Evolutionary conservation across 2,888 invertebrate genomes (phyloP), one percentile per base, ranked within the genome.

Genomic region (Graphium colonna): DNA sequence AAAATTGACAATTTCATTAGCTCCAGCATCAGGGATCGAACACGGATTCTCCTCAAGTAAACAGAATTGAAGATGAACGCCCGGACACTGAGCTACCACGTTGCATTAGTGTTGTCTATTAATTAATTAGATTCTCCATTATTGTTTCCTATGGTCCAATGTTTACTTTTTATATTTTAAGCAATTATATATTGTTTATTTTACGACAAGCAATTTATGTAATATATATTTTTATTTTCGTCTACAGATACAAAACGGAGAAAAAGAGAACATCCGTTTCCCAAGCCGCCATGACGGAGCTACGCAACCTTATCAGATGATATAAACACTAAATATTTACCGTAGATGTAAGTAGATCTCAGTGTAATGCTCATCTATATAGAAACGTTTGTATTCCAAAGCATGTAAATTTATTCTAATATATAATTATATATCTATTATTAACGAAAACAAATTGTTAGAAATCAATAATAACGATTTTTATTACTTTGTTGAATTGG

Each of bases 301-400:
- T 90, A 0, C 71, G 73, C 1, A 81, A 75, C 51, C 67, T 89
- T 39, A 76, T 82, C 52, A 80, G 86, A 70, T 89, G 86, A 88
- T 79, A 62, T 57, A 55, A 49, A 16, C 9, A 10, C 3, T 28
- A 43, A 45, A 16, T 9, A 47, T 42, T 42, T 36, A 36, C n/a
- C n/a, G 13, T 36, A 12, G 36, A 12, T 36, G 10, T 9, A n/a
- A 36, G 9, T n/a, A 50, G 63, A 65, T 68, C 63, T 65, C 64
- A 59, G 16, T 54, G 28, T 57, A 63, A 68, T 62, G 58, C 56
- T 60, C 49, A 51, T 59, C 12, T 60, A 21, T 60, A 1, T 21
- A 12, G 21, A 62, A 21, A 57, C 50, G 56, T 59, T 63, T 56
- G 47, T 56, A 52, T 50, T 55, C 60, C 53, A 60, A 61, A 59